Evolutionary conservation across 2,797 vertebrate species (phyloP).

Genomic region (Glyptemys insculpta): DNA sequence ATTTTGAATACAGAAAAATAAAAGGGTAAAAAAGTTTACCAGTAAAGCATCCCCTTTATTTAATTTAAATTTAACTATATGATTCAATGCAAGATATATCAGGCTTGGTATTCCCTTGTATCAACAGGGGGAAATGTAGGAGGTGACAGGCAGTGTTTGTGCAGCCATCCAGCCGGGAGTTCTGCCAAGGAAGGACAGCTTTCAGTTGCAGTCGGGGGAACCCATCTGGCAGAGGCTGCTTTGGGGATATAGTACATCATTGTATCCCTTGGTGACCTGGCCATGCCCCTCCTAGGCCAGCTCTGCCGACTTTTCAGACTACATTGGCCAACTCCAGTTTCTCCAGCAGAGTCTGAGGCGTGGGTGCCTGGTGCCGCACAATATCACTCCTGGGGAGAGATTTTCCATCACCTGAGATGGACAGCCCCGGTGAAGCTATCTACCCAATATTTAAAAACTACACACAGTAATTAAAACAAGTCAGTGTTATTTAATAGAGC

Average conservation of each 20-base stretch:
- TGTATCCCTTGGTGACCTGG: neutral
- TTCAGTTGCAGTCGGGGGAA: constrained; percentile 34
- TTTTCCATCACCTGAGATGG: neutral
- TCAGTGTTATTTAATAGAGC: neutral
- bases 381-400: neutral
- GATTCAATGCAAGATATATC: neutral
- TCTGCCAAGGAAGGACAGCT: constrained; percentile 20
- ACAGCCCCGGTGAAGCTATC: neutral
- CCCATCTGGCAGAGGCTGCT: neutral
- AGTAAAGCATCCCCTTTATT: neutral
- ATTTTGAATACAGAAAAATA: neutral
- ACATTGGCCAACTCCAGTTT: neutral
- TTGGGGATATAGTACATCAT: neutral
- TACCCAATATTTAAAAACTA: neutral
- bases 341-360: neutral
- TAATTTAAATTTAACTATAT: neutral
- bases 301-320: neutral
- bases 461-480: neutral
- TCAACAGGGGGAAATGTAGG: neutral
- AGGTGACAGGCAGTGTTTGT: constrained; percentile 22
- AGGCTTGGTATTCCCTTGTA: neutral
- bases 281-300: no score
- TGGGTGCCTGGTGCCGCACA: neutral
- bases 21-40: neutral
- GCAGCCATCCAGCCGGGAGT: constrained; percentile 11